Base-by-base conservation (phyloP, 2,797 vertebrate species). In the Myiotriccus ornatus region DNA sequence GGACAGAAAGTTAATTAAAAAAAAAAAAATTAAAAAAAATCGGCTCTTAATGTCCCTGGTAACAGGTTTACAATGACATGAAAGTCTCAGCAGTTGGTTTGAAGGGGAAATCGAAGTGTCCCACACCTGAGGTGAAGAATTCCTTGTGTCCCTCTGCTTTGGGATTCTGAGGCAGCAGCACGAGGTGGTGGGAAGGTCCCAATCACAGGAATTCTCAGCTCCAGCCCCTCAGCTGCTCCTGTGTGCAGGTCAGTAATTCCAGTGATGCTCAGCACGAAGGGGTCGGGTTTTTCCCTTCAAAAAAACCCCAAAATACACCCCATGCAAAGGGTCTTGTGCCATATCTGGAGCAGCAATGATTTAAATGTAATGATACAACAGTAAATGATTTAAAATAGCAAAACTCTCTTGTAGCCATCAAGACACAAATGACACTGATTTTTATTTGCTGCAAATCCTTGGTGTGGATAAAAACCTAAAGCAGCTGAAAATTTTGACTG, bases 1-100 rank as follows among this genome's bases (percentile, higher is more conserved):
- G 95, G 95, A 96, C 62, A 90, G 62, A 89, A 86, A 97, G 91
- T 95, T 96, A 97, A 96, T 97, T 97, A 94, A 95, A 94, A 27
- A 27, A 27, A 77, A 43, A 13, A 27, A 21, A 79, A 28, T 11
- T 21, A 44, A 44, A 20, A 46, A 13, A 21, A n/a, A 49, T 39
- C 84, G 76, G 44, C 56, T 88, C 86, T 81, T 96, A 76, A 57
- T 63, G 27, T 71, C 68, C 65, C 70, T 37, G 53, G 13, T 92
- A 95, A 87, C 14, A 20, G 69, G 79, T n/a, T 85, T 50, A 10
- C 87, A 75, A 56, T 32, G 74, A 43, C 81, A 77, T 12, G 6
- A 13, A 75, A 78, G 81, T 46, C 84, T 92, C 84, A 9, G 84
- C 59, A 46, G 71, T 21, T 80, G 87, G 43, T 46, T 75, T 43